Conservation (phyloP, 2,113 vertebrate species). For the Eulemur rufifrons region DNA sequence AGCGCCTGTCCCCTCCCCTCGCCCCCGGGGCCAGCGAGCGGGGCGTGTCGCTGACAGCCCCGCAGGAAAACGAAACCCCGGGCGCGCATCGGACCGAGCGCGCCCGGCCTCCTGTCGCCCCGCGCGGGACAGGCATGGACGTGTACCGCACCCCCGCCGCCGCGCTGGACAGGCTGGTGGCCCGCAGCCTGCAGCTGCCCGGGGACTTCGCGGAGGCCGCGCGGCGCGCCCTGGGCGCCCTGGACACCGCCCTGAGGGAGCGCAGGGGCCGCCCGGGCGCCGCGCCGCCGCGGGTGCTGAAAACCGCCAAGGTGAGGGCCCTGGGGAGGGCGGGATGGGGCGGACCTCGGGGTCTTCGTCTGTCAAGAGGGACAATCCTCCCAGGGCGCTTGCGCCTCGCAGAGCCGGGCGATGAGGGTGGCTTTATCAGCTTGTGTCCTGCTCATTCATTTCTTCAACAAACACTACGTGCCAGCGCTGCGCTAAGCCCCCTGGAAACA, state of each 20-base stretch:
- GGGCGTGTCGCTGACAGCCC: not conserved
- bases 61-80: not conserved
- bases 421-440: not conserved
- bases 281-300: not conserved
- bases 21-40: not conserved
- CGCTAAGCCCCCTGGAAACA: not conserved
- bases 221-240: not conserved
- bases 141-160: not conserved
- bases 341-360: too few species aligned
- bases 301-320: slow-evolving; percentile 50
- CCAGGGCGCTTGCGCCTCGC: not conserved
- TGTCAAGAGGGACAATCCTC: too few species aligned
- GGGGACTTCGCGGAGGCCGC: rapidly evolving
- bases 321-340: rapidly evolving
- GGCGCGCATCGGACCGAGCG: too few species aligned
- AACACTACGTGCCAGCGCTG: not conserved
- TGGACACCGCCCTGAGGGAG: not conserved
- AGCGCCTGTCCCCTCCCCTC: not conserved
- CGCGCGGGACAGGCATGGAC: not conserved
- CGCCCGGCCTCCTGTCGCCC: not conserved
- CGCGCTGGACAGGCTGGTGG: slow-evolving; percentile 55
- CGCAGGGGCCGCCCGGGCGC: not conserved
- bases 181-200: not conserved
- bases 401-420: too few species aligned
- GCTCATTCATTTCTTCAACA: not conserved